phyloP scores from a whole-genome alignment of 2,888 invertebrate genomes.

The Crocallis elinguaria region DNA sequence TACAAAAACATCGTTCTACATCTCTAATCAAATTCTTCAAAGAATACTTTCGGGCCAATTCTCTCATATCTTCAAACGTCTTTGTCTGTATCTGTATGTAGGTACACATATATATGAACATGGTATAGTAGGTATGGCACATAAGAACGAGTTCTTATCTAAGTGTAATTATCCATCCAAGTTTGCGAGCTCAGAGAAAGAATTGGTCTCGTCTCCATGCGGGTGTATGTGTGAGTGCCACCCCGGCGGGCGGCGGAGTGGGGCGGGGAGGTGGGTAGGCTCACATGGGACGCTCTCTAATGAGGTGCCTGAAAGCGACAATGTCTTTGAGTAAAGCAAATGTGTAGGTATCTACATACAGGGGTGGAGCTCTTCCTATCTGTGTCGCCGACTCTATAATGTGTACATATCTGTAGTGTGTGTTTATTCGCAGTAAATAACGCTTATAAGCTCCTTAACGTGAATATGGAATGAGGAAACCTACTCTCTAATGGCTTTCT shows the following conservation, averaged over 20 bases:
- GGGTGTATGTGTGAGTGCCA: constrained; percentile 43
- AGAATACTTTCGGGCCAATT: constrained; percentile 22
- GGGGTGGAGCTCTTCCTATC: constrained; percentile 71
- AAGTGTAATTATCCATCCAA: constrained; percentile 82
- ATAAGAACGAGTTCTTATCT: constrained; percentile 72
- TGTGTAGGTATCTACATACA: constrained; percentile 81
- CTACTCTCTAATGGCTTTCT: constrained; percentile 36
- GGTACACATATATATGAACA: constrained; percentile 36
- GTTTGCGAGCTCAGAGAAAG: constrained; percentile 81
- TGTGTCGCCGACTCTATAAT: constrained; percentile 51
- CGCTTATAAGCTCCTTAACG: constrained; percentile 40
- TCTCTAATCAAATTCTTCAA: constrained; percentile 29
- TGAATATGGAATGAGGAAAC: constrained; percentile 38
- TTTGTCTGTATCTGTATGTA: constrained; percentile 32
- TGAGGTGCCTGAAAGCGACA: constrained; percentile 85
- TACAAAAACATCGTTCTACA: constrained; percentile 16
- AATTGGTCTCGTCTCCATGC: constrained; percentile 70
- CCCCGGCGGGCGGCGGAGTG: constrained; percentile 40
- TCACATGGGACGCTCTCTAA: constrained; percentile 84
- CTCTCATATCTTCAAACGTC: constrained; percentile 35
- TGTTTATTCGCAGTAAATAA: constrained; percentile 50
- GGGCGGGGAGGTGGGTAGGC: constrained; percentile 67
- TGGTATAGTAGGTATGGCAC: constrained; percentile 56
- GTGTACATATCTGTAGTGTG: constrained; percentile 48
- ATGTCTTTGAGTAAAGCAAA: constrained; percentile 84